phyloP scores from a whole-genome alignment of 2,797 vertebrate genomes.

The Pseudomugil gertrudae region DNA sequence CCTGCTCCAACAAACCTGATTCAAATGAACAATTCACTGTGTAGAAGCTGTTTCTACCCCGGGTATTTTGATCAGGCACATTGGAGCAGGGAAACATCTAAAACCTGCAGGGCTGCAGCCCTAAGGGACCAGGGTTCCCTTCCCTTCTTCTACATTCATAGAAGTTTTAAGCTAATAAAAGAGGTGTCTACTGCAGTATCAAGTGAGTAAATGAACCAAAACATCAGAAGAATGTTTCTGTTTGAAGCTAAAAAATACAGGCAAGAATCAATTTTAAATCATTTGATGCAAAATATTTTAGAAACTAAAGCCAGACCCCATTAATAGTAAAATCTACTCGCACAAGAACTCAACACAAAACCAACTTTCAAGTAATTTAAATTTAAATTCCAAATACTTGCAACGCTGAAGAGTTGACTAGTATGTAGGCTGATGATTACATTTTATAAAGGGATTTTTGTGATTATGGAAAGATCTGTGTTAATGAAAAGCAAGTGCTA shows the following conservation, averaged over 20 bases:
- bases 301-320: not conserved
- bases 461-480: not conserved
- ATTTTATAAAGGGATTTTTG: not conserved
- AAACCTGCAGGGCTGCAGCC: not conserved
- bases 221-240: not conserved
- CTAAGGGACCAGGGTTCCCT: not conserved
- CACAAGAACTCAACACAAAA: not conserved
- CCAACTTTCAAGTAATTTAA: not conserved
- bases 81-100: not conserved
- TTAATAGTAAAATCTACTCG: not conserved
- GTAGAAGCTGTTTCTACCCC: not conserved
- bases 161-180: not conserved
- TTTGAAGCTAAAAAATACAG: not conserved
- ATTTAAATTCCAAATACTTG: conserved; percentile 1
- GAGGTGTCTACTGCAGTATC: not conserved
- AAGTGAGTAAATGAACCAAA: not conserved
- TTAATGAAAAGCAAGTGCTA: not conserved
- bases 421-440: not conserved
- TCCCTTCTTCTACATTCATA: not conserved
- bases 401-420: not conserved
- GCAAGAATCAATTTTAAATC: not conserved
- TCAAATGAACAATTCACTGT: not conserved
- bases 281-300: not conserved
- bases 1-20: not conserved
- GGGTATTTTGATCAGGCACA: not conserved